Evolutionary conservation across 2,888 invertebrate species (phyloP).

Genomic region (Agapetus fuscipes): DNA sequence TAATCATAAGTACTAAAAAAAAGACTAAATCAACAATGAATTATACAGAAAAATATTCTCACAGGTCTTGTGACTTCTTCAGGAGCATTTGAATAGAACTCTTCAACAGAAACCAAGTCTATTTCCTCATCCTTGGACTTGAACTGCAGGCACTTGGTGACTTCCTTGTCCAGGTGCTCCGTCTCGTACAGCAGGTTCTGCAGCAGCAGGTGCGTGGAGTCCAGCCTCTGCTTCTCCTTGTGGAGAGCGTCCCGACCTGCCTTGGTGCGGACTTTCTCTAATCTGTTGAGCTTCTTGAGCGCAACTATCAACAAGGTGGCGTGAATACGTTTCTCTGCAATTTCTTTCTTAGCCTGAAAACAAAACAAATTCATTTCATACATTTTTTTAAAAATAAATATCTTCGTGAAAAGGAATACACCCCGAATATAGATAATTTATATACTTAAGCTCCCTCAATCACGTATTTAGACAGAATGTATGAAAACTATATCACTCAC

Average conservation of each 20-base stretch:
- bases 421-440: too few relatives aligned
- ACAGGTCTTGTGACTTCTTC: conserved; percentile 56
- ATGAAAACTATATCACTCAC: too few relatives aligned
- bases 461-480: too few relatives aligned
- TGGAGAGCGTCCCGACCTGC: conserved; percentile 71
- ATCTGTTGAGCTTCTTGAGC: conserved; percentile 79
- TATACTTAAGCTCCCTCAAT: too few relatives aligned
- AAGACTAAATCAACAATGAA: too few relatives aligned
- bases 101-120: conserved; percentile 72
- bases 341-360: conserved; percentile 48
- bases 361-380: too few relatives aligned
- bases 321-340: conserved; percentile 58
- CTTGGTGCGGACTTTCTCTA: conserved; percentile 82
- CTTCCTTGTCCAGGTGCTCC: conserved; percentile 88
- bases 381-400: too few relatives aligned
- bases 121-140: conserved; percentile 93
- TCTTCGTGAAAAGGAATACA: too few relatives aligned
- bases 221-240: conserved; percentile 79
- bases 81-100: conserved; percentile 77
- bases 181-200: conserved; percentile 93
- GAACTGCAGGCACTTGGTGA: conserved; percentile 89
- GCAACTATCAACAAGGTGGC: conserved; percentile 70
- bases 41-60: too few relatives aligned
- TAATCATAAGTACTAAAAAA: too few relatives aligned
- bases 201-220: conserved; percentile 79